Evolutionary conservation across 2,797 vertebrate species (phyloP), one percentile per base, ranked within the genome.

Genomic region (Silurus aristotelis): DNA sequence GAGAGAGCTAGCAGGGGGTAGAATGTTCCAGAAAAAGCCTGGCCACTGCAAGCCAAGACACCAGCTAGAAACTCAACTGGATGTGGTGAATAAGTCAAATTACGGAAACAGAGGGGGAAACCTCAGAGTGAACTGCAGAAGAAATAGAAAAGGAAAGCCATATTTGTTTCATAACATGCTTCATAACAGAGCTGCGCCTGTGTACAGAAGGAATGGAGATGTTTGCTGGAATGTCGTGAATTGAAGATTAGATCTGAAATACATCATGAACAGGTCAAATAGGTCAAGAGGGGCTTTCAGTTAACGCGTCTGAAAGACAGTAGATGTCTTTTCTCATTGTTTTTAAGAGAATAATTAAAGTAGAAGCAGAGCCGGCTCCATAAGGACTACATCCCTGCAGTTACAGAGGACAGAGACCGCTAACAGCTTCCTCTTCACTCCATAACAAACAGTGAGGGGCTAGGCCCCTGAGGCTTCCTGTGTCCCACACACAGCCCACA

Each of bases 51-150:
- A 90, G 92, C 93, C 92, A 93, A 93, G 90, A 93, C 92, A 93
- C 92, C 92, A 90, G 92, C 92, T 91, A 93, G 92, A 94, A 94
- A 94, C 94, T 94, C 93, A 93, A 94, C 92, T 95, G 95, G 94
- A 95, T 96, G 95, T 95, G 95, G 95, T 95, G 91, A 93, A 95
- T 92, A 94, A 94, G 94, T 95, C 94, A 95, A 95, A 95, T 95
- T 95, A 94, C 93, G 93, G 94, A 95, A 96, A 94, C 92, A 91
- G 93, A 87, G 83, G 84, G 85, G 77, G 75, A 88, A 88, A 90
- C 89, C 89, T 90, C 92, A 93, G 92, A 89, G 90, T 93, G 93
- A 95, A 83, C 72, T 84, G 84, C 73, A 86, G 85, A 86, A 87
- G 67, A 27, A 61, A 84, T 48, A 82, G 84, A 82, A 85, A 84